phyloP scores from a whole-genome alignment of 2,113 vertebrate species.

The Phalacrocorax pelagicus region DNA sequence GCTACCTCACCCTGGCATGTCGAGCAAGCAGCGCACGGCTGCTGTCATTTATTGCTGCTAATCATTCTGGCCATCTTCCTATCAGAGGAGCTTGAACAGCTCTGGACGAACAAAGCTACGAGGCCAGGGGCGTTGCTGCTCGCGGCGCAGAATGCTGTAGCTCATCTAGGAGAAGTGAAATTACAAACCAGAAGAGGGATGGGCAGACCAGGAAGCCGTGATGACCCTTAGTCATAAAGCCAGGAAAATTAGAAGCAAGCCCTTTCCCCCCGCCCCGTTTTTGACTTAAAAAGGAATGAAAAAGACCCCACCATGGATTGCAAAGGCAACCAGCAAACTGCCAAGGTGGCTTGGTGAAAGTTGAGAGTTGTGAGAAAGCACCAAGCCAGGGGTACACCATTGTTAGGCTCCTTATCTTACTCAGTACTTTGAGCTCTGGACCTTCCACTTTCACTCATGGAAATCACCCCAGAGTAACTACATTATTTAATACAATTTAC shows the following conservation, averaged over 20 bases:
- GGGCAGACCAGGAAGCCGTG: not conserved
- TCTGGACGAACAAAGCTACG: not conserved
- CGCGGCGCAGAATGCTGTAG: not conserved
- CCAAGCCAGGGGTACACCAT: not conserved
- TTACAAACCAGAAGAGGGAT: not conserved
- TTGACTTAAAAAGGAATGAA: not conserved
- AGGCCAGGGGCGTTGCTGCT: not conserved
- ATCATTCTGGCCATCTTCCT: not conserved
- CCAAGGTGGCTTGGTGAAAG: not conserved
- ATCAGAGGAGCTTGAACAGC: not conserved
- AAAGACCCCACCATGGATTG: too few relatives aligned
- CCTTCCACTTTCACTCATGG: not conserved
- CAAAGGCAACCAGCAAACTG: not conserved
- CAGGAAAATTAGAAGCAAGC: not conserved
- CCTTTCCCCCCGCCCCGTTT: not conserved
- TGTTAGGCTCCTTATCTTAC: accelerated
- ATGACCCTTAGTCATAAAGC: not conserved
- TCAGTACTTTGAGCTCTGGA: not conserved
- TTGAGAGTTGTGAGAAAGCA: not conserved
- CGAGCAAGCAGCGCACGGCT: not conserved
- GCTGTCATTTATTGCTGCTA: not conserved
- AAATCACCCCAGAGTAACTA: not conserved
- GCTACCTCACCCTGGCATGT: not conserved
- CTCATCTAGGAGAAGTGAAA: not conserved
- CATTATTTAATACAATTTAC: not conserved